Percentiles rank a stretch among this genome's conserved stretches.
Evolutionary conservation across 1,140 invertebrate species (phyloP).

Genomic region (Planococcus citri): DNA sequence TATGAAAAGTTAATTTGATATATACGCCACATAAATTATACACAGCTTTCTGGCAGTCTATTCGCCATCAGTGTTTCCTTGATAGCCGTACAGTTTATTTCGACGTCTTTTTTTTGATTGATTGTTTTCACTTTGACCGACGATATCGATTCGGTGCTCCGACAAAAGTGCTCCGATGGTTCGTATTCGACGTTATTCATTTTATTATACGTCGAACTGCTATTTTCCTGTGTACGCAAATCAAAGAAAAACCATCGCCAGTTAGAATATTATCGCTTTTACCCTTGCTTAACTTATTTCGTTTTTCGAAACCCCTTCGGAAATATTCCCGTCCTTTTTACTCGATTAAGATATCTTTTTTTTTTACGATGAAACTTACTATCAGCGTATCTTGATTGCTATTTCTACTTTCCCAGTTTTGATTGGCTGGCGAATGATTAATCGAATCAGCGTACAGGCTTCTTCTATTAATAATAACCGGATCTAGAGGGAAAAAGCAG

Average conservation of each 20-base stretch:
- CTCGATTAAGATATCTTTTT: too few relatives aligned
- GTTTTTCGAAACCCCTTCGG: too few relatives aligned
- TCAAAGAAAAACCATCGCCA: neutral
- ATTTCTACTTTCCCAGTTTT: neutral
- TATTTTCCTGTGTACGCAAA: constrained; percentile 4
- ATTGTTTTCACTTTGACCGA: constrained; percentile 18
- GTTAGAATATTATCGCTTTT: neutral
- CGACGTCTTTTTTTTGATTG: constrained; percentile 21
- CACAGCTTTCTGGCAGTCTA: constrained; percentile 59
- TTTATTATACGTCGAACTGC: neutral
- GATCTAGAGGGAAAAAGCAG: neutral
- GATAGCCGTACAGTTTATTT: constrained; percentile 54
- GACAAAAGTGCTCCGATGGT: neutral
- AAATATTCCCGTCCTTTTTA: too few relatives aligned
- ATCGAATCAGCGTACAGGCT: neutral
- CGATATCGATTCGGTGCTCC: constrained; percentile 15
- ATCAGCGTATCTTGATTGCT: neutral
- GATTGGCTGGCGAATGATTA: neutral
- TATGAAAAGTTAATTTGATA: constrained; percentile 13
- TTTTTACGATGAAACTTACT: constrained; percentile 5
- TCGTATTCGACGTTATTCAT: constrained; percentile 4
- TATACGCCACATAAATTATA: constrained; percentile 29
- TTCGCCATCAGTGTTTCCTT: constrained; percentile 59
- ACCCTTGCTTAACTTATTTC: too few relatives aligned
- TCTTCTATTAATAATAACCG: neutral